These are phyloP conservation scores for Scaptomyza cyrtandrae DNA, from an alignment of 2,888 invertebrate species.

Conservation along the genomic window DNA sequence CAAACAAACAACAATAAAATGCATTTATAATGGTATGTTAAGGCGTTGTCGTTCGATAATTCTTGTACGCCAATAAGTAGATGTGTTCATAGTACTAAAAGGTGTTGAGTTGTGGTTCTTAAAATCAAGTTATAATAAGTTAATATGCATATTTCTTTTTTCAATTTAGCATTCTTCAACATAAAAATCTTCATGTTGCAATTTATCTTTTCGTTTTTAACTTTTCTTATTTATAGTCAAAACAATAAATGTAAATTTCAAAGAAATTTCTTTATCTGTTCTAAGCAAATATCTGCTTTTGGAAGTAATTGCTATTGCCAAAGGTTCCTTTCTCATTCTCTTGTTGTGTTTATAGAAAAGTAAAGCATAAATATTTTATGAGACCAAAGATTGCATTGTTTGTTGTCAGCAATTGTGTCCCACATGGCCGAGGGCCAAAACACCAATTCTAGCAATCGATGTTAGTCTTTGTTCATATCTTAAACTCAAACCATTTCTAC, in stretches of 20 bases:
- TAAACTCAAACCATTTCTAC: constrained; percentile 16
- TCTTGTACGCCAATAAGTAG: neutral
- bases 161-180: too few species aligned
- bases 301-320: constrained; percentile 25
- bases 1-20: constrained; percentile 2
- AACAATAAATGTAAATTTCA: constrained; percentile 1
- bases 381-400: constrained; percentile 23
- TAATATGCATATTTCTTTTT: too few species aligned
- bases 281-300: constrained; percentile 17
- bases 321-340: neutral
- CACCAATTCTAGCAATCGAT: constrained; percentile 35
- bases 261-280: neutral
- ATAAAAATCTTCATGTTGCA: neutral
- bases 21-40: constrained; percentile 3
- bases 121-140: neutral
- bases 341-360: constrained; percentile 23
- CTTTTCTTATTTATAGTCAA: too few species aligned
- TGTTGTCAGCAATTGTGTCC: constrained; percentile 32
- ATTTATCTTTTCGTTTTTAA: too few species aligned
- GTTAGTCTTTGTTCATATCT: constrained; percentile 32
- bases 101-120: neutral
- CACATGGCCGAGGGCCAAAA: constrained; percentile 24
- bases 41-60: neutral
- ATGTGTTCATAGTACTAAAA: neutral
- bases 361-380: constrained; percentile 44